Evolutionary conservation across 2,113 vertebrate species (phyloP).

Genomic region (Spheniscus mendiculus): DNA sequence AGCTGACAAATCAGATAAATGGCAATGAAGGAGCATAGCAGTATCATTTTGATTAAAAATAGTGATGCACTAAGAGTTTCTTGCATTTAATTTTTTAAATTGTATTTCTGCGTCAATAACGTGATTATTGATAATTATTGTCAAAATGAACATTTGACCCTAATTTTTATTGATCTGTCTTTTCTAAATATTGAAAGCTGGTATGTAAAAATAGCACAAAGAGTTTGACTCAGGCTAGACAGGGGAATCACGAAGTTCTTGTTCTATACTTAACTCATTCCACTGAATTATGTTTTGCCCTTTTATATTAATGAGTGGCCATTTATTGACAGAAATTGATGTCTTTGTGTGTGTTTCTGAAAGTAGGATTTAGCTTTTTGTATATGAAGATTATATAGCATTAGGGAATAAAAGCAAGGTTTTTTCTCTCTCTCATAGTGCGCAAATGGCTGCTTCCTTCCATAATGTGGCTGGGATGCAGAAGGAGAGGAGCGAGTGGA

Average conservation of each 20-base stretch:
- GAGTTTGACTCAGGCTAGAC: neutral
- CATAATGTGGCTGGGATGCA: neutral
- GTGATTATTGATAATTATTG: neutral
- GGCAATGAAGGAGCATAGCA: neutral
- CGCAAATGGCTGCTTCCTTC: neutral
- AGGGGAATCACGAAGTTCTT: neutral
- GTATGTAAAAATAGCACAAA: neutral
- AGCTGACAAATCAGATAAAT: neutral
- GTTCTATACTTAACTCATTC: neutral
- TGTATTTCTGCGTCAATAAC: neutral
- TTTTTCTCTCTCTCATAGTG: rapidly evolving
- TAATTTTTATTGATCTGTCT: neutral
- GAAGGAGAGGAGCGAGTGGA: neutral
- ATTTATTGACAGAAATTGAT: neutral
- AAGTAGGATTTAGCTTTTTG: neutral
- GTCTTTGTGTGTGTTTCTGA: neutral
- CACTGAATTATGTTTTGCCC: neutral
- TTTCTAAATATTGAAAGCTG: neutral
- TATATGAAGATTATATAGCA: neutral
- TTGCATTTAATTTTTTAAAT: neutral
- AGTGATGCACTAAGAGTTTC: neutral
- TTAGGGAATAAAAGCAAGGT: neutral
- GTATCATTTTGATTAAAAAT: neutral
- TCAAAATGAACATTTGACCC: neutral
- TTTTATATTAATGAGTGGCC: neutral